These are phyloP conservation scores for Leucophenga varia DNA, from an alignment of 1,140 invertebrate species.

Conservation along the genomic window DNA sequence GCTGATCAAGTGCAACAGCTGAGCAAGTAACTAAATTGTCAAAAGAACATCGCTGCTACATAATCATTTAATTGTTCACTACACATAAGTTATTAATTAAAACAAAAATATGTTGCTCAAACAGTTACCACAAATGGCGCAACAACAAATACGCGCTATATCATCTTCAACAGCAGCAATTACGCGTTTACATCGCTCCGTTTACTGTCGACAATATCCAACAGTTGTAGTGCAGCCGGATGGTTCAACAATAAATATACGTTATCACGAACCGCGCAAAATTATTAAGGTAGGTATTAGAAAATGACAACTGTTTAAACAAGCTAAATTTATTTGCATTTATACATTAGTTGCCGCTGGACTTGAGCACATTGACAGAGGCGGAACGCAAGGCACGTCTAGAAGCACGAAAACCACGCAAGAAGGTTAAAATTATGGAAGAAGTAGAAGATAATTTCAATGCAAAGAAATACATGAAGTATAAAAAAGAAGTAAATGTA, in stretches of 20 bases:
- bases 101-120: conserved; percentile 12
- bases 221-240: conserved; percentile 75
- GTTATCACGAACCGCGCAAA: conserved; percentile 79
- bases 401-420: conserved; percentile 71
- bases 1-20: too few relatives aligned
- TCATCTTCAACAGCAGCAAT: conserved; percentile 62
- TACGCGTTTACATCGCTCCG: conserved; percentile 68
- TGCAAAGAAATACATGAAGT: conserved; percentile 74
- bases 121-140: conserved; percentile 4
- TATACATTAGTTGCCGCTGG: conserved; percentile 71
- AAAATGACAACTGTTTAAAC: not conserved
- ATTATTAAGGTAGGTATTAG: conserved; percentile 72
- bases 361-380: conserved; percentile 69
- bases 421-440: conserved; percentile 71
- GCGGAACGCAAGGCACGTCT: conserved; percentile 68
- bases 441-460: conserved; percentile 79
- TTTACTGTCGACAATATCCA: conserved; percentile 73
- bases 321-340: conserved; percentile 5
- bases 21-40: too few relatives aligned
- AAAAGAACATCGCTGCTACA: too few relatives aligned
- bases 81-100: not conserved
- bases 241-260: conserved; percentile 79
- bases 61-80: too few relatives aligned
- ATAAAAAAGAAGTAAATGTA: conserved; percentile 65
- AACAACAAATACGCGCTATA: conserved; percentile 33